Conservation (phyloP, 2,888 invertebrate genomes). For the Caenorhabditis sp. region DNA sequence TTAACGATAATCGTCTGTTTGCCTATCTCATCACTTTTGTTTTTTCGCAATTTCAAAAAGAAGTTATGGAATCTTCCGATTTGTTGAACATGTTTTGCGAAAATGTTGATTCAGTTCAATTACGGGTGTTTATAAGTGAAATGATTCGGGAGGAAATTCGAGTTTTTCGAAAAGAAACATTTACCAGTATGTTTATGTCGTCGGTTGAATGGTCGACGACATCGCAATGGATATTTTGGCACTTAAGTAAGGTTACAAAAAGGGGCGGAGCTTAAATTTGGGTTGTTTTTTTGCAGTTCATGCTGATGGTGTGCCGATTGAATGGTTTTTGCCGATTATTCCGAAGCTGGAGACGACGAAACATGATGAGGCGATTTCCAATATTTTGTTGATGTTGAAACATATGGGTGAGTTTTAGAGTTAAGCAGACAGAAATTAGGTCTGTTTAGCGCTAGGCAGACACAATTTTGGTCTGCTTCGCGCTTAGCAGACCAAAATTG, state of each 20-base stretch:
- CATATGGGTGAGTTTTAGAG: conserved; percentile 35
- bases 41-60: conserved; percentile 77
- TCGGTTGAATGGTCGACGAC: conserved; percentile 95
- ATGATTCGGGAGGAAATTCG: conserved; percentile 80
- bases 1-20: conserved; percentile 31
- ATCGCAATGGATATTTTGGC: conserved; percentile 97
- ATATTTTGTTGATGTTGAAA: conserved; percentile 87
- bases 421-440: neutral
- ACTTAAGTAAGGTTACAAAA: conserved; percentile 75
- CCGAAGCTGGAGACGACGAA: conserved; percentile 79
- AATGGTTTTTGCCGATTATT: conserved; percentile 50
- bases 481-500: too few species aligned
- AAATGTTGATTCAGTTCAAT: conserved; percentile 84
- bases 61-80: conserved; percentile 9
- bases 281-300: conserved; percentile 32
- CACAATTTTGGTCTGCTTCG: too few species aligned
- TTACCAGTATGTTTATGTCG: conserved; percentile 74
- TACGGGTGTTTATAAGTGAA: conserved; percentile 88
- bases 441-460: too few species aligned
- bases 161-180: conserved; percentile 74
- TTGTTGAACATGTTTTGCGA: conserved; percentile 85
- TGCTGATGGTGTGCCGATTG: conserved; percentile 53
- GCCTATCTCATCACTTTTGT: conserved; percentile 88
- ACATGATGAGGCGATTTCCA: conserved; percentile 90
- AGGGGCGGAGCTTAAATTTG: too few species aligned